Evolutionary conservation across 2,113 vertebrate genomes (phyloP), one percentile per base, ranked within the genome.

Genomic region (Hippocampus comes): DNA sequence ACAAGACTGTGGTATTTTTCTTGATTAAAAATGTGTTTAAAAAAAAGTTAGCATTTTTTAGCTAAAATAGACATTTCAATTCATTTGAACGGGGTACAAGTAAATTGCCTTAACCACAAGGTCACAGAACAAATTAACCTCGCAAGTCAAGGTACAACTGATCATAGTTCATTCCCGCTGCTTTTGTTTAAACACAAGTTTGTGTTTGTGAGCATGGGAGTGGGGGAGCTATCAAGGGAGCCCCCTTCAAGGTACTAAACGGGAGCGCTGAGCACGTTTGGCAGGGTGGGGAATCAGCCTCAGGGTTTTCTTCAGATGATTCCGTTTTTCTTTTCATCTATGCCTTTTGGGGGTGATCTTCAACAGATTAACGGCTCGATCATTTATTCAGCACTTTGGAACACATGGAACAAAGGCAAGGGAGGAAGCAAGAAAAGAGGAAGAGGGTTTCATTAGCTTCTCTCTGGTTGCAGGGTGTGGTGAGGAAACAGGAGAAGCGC

Each of bases 261-360:
- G 77, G 27, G 77, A 69, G 76, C 34, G 67, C 51, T 71, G 78
- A 74, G 59, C 81, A 46, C 61, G 68, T 57, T 83, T 81, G 82
- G 77, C 66, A 73, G 65, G 64, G 73, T 84, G 79, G 75, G 79
- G 81, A 84, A 75, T 76, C 53, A 79, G 85, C 77, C 83, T 78
- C 23, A 30, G 82, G 87, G 78, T 82, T 75, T 72, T 76, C 69
- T 53, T 27, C 71, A 83, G 84, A 81, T 91, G 81, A 90, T 83
- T 84, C 82, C 72, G 79, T 55, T 82, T 73, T 55, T 72, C 49
- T 87, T 91, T 92, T 91, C 85, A 91, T 90, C 82, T 88, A 77
- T 67, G 60, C 64, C 67, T 46, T 38, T 73, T 70, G 74, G 82
- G 75, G 68, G 67, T 48, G 72, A 61, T 84, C 86, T 61, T 70